Percentiles rank a stretch among this genome's conserved stretches.
Conservation (phyloP, 2,888 invertebrate genomes). For the Metopia argyrocephala region DNA sequence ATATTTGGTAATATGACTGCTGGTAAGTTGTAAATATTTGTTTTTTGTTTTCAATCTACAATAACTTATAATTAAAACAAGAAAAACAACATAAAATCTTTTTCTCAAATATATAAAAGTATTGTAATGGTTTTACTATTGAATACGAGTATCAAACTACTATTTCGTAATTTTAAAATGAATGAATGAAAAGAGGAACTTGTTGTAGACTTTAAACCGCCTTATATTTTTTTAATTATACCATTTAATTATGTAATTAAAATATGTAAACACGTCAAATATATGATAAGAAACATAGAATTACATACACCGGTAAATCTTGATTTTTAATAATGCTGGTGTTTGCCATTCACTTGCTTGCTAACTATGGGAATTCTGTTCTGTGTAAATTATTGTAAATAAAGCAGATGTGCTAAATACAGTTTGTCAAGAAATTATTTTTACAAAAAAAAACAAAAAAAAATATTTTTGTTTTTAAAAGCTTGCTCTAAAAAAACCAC, state of each 20-base stretch:
- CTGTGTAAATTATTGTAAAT: no score
- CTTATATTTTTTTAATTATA: background rate
- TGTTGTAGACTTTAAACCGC: background rate
- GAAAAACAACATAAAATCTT: constrained; percentile 6
- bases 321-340: no score
- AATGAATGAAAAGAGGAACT: background rate
- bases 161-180: background rate
- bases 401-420: background rate
- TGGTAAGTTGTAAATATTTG: constrained; percentile 78
- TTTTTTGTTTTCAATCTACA: constrained; percentile 1
- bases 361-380: no score
- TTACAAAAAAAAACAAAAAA: no score
- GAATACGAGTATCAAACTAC: no score
- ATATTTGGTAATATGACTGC: constrained; percentile 88
- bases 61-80: constrained; percentile 17
- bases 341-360: no score
- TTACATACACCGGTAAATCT: background rate
- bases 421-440: background rate
- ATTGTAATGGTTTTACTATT: no score
- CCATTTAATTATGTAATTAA: background rate
- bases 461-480: no score
- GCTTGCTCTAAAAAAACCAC: no score
- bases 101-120: no score
- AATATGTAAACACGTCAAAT: background rate
- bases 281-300: background rate